These are phyloP conservation scores for Euzetes globulus DNA, from an alignment of 2,888 invertebrate genomes.

Conservation along the genomic window DNA sequence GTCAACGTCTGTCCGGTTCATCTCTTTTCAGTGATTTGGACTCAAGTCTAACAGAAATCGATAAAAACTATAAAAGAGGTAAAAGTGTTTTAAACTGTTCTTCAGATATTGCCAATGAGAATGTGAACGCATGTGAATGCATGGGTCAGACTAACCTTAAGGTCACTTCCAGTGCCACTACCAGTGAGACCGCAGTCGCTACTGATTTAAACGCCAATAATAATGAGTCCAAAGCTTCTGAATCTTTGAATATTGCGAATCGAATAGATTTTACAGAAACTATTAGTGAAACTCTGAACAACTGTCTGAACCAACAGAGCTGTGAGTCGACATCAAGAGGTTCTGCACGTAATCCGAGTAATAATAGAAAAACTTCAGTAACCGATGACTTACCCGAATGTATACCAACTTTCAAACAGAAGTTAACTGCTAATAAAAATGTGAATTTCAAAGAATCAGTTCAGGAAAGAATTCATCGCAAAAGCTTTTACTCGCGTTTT, in stretches of 20 bases:
- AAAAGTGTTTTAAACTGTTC: constrained; percentile 23
- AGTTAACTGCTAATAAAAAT: constrained; percentile 17
- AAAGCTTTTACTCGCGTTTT: constrained; percentile 80
- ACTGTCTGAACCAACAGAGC: constrained; percentile 10
- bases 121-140: constrained; percentile 18
- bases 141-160: constrained; percentile 21
- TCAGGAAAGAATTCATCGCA: constrained; percentile 73
- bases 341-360: not conserved
- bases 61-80: constrained; percentile 20
- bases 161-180: constrained; percentile 13
- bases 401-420: constrained; percentile 5
- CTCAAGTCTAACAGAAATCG: constrained; percentile 12
- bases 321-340: not conserved
- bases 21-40: constrained; percentile 29
- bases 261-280: not conserved
- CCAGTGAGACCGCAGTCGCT: not conserved
- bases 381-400: constrained; percentile 14
- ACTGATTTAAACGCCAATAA: constrained; percentile 16
- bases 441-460: constrained; percentile 57
- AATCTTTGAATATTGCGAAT: constrained; percentile 1
- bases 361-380: not conserved
- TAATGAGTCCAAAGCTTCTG: constrained; percentile 21
- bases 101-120: constrained; percentile 4
- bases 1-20: constrained; percentile 38
- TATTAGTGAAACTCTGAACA: constrained; percentile 3